These are phyloP conservation scores for Callospermophilus lateralis DNA, from an alignment of 2,113 vertebrate genomes.

Conservation along the genomic window DNA sequence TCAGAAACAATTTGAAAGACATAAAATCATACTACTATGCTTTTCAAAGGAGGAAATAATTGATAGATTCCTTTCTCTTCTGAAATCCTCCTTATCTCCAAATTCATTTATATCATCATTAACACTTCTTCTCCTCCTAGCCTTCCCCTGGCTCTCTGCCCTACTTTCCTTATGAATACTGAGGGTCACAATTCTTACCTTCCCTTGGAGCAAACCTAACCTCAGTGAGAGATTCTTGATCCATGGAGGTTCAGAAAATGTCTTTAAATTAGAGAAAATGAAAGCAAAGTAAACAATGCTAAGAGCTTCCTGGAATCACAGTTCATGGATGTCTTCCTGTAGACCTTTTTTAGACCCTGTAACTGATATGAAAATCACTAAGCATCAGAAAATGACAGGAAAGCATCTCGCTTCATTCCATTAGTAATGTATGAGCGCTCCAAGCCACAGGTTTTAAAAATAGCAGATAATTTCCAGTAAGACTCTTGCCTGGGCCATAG, in stretches of 20 bases:
- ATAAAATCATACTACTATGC: slow-evolving; percentile 19
- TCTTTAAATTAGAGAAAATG: not conserved
- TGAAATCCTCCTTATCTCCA: slow-evolving; percentile 4
- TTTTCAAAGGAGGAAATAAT: slow-evolving; percentile 53
- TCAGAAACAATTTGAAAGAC: slow-evolving; percentile 44
- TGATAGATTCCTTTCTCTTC: not conserved
- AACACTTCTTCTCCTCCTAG: not conserved
- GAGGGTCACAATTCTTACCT: not conserved
- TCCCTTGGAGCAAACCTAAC: slow-evolving; percentile 14
- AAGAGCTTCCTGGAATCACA: not conserved
- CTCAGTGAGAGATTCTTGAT: not conserved
- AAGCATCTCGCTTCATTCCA: not conserved
- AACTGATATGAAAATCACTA: slow-evolving; percentile 12
- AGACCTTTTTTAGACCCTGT: not conserved
- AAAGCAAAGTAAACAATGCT: not conserved
- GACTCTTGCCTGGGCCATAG: not conserved
- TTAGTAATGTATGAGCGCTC: not conserved
- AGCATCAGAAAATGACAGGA: not conserved
- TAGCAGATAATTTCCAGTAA: slow-evolving; percentile 48
- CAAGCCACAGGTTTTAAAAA: slow-evolving; percentile 45
- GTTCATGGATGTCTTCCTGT: not conserved
- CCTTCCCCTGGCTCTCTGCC: not conserved
- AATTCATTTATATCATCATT: not conserved
- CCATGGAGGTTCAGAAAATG: not conserved
- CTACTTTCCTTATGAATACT: not conserved